Evolutionary conservation across 2,888 invertebrate genomes (phyloP), one percentile per base, ranked within the genome.

Genomic region (Ellobium chinense): DNA sequence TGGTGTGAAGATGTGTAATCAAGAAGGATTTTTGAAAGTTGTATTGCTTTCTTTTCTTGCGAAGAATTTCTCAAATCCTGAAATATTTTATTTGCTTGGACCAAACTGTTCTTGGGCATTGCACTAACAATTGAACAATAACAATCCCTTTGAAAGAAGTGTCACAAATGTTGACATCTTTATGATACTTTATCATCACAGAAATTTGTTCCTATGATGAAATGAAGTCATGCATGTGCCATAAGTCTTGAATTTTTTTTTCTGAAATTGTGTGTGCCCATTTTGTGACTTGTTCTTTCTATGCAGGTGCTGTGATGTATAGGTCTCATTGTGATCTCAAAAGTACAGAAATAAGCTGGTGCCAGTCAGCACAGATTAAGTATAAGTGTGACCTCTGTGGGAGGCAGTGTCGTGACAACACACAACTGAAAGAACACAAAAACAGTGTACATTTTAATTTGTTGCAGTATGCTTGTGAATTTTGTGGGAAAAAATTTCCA

Each of bases 401-500:
- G 62, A 78, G 70, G 62, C 78, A 46, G 37, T 78, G 70, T 70
- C 69, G 78, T 63, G 78, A 78, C 70, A 69, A 27, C 14, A 78
- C 78, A 31, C 70, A 78, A 1, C 70, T 78, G 34, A 39, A 70
- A 70, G 78, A 78, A 63, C 78, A 78, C 31, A 69, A 63, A 62
- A 70, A 78, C 66, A 70, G 78, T 46, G 78, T 78, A 2, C 78
- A 78, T 63, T 70, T 78, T 46, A 69, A 78, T 78, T 37, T 78
- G 9, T 37, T 70, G 36, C 70, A 37, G 31, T 78, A 46, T 62
- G 29, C 46, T 21, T 78, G 78, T 70, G 46, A 34, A n/a, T 76
- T 62, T 62, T 78, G 78, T 78, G 78, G 78, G 29, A 78, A 78
- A 34, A 70, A 37, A 39, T 78, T 78, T 31, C 69, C 62, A 56